Conservation (phyloP, 2,888 invertebrate species). For the Drosophila emarginata region DNA sequence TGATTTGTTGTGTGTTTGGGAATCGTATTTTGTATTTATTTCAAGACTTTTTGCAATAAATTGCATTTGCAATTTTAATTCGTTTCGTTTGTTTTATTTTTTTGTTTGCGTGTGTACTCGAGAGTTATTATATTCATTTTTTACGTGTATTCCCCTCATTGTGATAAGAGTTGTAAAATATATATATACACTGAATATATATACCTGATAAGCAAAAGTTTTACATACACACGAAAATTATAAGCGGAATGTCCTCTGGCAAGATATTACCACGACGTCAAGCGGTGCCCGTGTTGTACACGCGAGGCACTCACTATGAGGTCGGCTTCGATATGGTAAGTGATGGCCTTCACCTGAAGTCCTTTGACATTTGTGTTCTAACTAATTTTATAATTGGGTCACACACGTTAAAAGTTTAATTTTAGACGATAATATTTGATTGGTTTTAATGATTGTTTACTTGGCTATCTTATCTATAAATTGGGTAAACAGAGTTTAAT, state of each 20-base stretch:
- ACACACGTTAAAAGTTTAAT: slow-evolving; percentile 15
- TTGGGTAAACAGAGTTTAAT: neutral
- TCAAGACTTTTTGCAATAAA: neutral
- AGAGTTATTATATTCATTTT: neutral
- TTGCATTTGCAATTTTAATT: slow-evolving; percentile 48
- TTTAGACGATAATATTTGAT: neutral
- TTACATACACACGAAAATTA: neutral
- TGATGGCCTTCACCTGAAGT: slow-evolving; percentile 38
- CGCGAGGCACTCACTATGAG: slow-evolving; percentile 92
- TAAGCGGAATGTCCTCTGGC: slow-evolving; percentile 56
- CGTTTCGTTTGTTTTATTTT: slow-evolving; percentile 17
- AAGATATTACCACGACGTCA: slow-evolving; percentile 84
- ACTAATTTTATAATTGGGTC: slow-evolving; percentile 3
- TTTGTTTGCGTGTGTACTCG: slow-evolving; percentile 7
- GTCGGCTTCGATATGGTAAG: slow-evolving; percentile 94
- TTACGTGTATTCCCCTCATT: neutral
- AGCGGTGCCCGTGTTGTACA: slow-evolving; percentile 89
- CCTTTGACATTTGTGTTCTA: neutral
- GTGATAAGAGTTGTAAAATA: slow-evolving; percentile 31
- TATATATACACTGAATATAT: neutral
- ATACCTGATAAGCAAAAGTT: slow-evolving; percentile 10
- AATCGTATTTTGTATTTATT: neutral
- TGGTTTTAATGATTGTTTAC: neutral
- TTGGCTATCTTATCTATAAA: neutral
- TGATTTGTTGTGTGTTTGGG: neutral